A percentile compares a stretch with the other conserved stretches of the same genome.
Evolutionary conservation across 2,797 vertebrate species (phyloP).

Genomic region (Eutrigla gurnardus): DNA sequence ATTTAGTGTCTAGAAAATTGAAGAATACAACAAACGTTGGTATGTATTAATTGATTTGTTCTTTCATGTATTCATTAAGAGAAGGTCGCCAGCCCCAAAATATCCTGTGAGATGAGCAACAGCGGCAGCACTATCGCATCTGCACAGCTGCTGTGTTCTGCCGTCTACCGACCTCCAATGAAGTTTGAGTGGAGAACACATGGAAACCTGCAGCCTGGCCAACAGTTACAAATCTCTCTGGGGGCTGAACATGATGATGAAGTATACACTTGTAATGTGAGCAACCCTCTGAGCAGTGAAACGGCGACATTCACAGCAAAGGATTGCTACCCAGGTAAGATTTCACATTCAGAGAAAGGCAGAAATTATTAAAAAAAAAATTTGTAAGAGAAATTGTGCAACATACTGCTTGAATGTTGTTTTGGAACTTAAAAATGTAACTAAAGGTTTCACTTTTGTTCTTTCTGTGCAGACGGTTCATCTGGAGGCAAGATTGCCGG

Average conservation of each 20-base stretch:
- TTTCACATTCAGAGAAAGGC: background rate
- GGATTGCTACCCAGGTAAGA: constrained; percentile 69
- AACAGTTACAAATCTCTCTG: constrained; percentile 42
- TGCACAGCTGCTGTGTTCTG: constrained; percentile 58
- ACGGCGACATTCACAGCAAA: constrained; percentile 47
- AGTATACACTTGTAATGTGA: constrained; percentile 62
- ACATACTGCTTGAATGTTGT: too few species aligned
- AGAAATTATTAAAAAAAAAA: too few species aligned
- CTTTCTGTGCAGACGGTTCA: constrained; percentile 29
- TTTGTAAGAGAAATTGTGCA: too few species aligned
- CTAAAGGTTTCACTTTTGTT: background rate
- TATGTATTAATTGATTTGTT: background rate
- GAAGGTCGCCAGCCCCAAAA: constrained; percentile 49
- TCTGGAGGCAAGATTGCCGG: background rate
- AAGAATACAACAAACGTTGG: too few species aligned
- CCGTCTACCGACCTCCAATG: background rate
- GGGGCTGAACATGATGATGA: constrained; percentile 26
- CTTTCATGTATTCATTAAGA: constrained; percentile 48
- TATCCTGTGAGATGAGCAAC: constrained; percentile 58
- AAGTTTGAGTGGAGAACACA: constrained; percentile 50
- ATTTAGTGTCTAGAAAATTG: too few species aligned
- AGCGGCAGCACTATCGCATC: background rate
- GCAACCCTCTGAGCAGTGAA: constrained; percentile 53
- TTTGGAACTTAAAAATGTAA: too few species aligned
- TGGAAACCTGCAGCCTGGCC: background rate